Evolutionary conservation across 2,888 invertebrate genomes (phyloP), one percentile per base, ranked within the genome.

Genomic region (Leucophenga montana): DNA sequence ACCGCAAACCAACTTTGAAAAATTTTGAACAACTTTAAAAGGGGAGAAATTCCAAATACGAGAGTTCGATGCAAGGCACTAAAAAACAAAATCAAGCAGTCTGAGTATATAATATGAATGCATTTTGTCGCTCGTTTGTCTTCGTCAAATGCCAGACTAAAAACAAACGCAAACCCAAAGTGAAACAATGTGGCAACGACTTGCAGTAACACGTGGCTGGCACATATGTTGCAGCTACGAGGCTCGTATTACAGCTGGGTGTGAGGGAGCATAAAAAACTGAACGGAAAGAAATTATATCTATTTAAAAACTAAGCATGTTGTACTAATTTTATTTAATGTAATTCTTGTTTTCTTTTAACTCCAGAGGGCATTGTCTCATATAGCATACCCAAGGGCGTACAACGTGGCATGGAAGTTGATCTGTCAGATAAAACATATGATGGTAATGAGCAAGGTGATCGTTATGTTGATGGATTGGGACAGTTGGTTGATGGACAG

Each of bases 351-450:
- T 16, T 81, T 75, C 82, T 69, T 13, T 50, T 48, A 50, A 74
- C 90, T 89, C 31, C 91, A 95, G 95, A 94, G 88, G 94, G 94
- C 71, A 90, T 95, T 74, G 89, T 95, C 79, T 93, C 94, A 75
- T 96, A 96, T 89, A 92, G 93, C 78, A 93, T 94, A 90, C 94
- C 94, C 33, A 93, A 94, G 88, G 94, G 94, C 80, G 90, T 92
- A 66, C 91, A 91, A 73, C 92, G 93, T 84, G 91, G 93, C 68
- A 90, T 92, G 72, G 94, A 94, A 85, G 90, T 95, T 80, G 94
- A 95, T 88, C 90, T 95, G 68, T 92, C 92, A 71, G 95, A 96
- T 90, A 91, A 92, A 77, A 94, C 92, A 27, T 95, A 95, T 89
- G 95, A 96, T 87, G 95, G 95, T 57, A 89, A 89, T 70, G 92